Percentiles rank a stretch among this genome's conserved stretches.
Evolutionary conservation across 2,888 invertebrate species (phyloP).

Genomic region (Operophtera brumata): DNA sequence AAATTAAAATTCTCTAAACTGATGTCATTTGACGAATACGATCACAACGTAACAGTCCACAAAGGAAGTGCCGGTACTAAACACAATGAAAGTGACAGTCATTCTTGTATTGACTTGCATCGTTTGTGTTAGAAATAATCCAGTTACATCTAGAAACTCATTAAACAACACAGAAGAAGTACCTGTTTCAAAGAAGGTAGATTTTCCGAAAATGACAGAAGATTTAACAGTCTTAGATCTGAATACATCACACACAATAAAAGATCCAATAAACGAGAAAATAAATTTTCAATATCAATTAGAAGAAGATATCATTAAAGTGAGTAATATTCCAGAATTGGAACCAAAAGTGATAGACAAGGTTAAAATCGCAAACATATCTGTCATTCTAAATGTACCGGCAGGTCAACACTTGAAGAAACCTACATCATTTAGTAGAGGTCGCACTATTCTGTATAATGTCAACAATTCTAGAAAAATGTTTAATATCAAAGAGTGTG

Average conservation of each 20-base stretch:
- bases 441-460: neutral
- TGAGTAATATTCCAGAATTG: neutral
- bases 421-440: neutral
- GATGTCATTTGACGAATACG: neutral
- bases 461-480: neutral
- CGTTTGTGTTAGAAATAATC: neutral
- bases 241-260: neutral
- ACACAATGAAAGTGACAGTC: neutral
- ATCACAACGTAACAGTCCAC: neutral
- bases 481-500: constrained; percentile 1
- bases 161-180: neutral
- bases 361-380: neutral
- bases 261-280: neutral
- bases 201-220: neutral
- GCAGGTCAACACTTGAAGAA: neutral
- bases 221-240: neutral
- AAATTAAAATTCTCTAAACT: neutral
- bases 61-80: neutral
- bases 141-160: neutral
- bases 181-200: neutral
- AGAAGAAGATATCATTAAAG: neutral
- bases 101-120: constrained; percentile 4
- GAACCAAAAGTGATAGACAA: neutral
- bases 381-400: neutral
- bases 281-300: neutral